A percentile compares a stretch with the other conserved stretches of the same genome.
Evolutionary conservation across 2,113 vertebrate genomes (phyloP).

Genomic region (Engystomops pustulosus): DNA sequence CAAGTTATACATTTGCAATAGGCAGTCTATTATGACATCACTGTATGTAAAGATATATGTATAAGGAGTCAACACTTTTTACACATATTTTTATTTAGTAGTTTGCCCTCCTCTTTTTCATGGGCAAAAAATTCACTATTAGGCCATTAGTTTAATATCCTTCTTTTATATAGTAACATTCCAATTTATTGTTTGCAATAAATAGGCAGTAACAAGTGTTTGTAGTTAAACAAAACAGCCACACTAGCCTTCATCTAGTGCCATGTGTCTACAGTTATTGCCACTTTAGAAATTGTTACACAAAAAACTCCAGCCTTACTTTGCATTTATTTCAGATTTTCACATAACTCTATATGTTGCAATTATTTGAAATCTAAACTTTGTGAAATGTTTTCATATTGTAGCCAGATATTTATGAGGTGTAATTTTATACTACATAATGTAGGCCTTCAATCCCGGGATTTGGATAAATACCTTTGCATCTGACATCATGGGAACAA

Average conservation of each 20-base stretch:
- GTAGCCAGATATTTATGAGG: constrained; percentile 56
- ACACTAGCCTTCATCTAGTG: not conserved
- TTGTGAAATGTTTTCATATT: constrained; percentile 60
- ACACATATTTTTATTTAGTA: not conserved
- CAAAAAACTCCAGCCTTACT: constrained; percentile 16
- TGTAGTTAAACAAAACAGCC: not conserved
- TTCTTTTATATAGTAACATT: not conserved
- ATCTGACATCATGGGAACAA: constrained; percentile 57
- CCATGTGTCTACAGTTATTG: constrained; percentile 20
- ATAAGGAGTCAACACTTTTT: not conserved
- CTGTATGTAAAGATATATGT: not conserved
- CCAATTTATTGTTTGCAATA: not conserved
- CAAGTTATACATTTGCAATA: not conserved
- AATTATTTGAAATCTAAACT: constrained; percentile 58
- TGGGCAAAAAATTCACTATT: not conserved
- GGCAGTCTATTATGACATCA: not conserved
- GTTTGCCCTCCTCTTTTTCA: too few relatives aligned
- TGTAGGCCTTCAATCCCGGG: constrained; percentile 41
- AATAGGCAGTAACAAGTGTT: constrained; percentile 13
- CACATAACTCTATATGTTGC: constrained; percentile 51
- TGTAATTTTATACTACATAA: constrained; percentile 55
- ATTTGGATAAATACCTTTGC: constrained; percentile 58
- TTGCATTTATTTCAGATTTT: constrained; percentile 19
- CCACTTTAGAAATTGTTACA: constrained; percentile 21
- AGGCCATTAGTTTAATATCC: not conserved